phyloP scores from a whole-genome alignment of 2,888 invertebrate genomes.

The Plagodis dolabraria region DNA sequence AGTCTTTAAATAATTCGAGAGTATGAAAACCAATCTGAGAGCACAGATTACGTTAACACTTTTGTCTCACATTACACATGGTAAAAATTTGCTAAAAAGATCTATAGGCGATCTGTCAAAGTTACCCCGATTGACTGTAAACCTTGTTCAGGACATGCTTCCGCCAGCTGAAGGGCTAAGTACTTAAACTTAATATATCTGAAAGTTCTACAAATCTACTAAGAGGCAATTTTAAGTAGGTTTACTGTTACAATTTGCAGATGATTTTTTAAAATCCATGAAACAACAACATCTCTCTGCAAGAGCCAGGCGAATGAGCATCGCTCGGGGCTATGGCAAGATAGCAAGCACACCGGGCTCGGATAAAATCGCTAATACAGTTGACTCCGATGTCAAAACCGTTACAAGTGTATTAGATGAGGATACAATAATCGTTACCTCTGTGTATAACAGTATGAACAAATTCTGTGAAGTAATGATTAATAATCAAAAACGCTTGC shows the following conservation, averaged over 20 bases:
- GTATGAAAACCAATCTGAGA: no score
- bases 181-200: no score
- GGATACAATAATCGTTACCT: slow-evolving; percentile 38
- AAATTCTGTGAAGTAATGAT: slow-evolving; percentile 53
- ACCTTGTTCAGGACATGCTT: no score
- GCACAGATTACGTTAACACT: no score
- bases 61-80: no score
- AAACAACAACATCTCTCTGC: background rate
- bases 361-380: background rate
- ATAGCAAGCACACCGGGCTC: background rate
- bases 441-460: slow-evolving; percentile 48
- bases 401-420: slow-evolving; percentile 4
- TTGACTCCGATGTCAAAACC: background rate
- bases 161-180: no score
- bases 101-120: no score
- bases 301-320: background rate
- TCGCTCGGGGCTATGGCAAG: background rate
- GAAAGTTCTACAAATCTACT: no score
- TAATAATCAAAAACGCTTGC: slow-evolving; percentile 37
- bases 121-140: no score
- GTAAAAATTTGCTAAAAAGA: no score
- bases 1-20: no score
- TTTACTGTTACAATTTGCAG: background rate
- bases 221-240: no score
- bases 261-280: slow-evolving; percentile 6